phyloP scores from a whole-genome alignment of 1,140 invertebrate species.

The Acromyrmex charruanus region DNA sequence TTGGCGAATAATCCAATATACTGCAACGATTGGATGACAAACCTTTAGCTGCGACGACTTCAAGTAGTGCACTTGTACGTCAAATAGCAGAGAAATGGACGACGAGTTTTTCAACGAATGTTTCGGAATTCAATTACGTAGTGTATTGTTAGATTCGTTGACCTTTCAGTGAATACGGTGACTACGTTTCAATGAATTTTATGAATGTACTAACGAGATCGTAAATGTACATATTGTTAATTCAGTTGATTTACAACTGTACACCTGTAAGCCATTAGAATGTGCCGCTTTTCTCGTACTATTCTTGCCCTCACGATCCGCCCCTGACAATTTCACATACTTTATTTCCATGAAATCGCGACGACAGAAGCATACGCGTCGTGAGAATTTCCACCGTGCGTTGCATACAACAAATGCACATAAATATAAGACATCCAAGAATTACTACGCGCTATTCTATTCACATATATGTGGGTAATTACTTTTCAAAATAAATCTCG shows the following conservation, averaged over 20 bases:
- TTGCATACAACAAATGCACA: neutral
- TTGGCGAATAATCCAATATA: neutral
- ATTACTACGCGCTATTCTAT: neutral
- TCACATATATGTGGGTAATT: neutral
- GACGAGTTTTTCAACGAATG: conserved; percentile 23
- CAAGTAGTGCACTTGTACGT: conserved; percentile 25
- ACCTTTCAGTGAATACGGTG: neutral
- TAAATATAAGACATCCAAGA: neutral
- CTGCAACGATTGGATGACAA: neutral
- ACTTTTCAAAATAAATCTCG: neutral
- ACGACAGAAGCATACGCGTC: neutral
- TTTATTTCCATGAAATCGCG: conserved; percentile 33
- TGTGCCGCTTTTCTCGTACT: neutral
- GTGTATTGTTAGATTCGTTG: conserved; percentile 8
- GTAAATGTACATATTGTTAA: conserved; percentile 54
- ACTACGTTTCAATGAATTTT: conserved; percentile 31
- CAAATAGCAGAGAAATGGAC: conserved; percentile 1
- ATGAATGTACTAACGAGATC: conserved; percentile 29
- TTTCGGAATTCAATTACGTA: conserved; percentile 62
- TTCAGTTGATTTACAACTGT: conserved; percentile 36
- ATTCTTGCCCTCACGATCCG: neutral
- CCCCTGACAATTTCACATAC: conserved; percentile 20
- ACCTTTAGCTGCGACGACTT: neutral
- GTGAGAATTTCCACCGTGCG: conserved; percentile 23
- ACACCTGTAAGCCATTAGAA: neutral